These are phyloP conservation scores for Pogonomyrmex barbatus DNA, from an alignment of 1,140 invertebrate species.

Conservation along the genomic window DNA sequence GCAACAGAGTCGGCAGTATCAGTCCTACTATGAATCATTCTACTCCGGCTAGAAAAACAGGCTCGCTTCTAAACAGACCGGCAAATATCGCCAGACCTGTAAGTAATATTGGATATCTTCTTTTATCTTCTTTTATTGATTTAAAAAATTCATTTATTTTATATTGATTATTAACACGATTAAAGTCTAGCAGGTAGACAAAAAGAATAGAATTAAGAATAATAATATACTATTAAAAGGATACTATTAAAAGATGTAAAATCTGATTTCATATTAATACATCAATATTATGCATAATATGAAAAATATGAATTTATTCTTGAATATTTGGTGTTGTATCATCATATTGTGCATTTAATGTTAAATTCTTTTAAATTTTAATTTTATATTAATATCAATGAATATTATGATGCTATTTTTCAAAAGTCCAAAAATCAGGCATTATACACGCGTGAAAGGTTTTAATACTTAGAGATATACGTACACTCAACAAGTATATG, in stretches of 20 bases:
- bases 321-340: background rate
- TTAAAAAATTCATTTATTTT: background rate
- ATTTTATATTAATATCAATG: background rate
- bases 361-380: background rate
- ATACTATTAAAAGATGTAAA: background rate
- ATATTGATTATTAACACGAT: background rate
- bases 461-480: background rate
- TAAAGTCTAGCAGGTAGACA: background rate
- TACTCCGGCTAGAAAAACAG: conserved; percentile 87
- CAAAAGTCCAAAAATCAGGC: background rate
- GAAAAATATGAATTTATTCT: background rate
- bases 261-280: background rate
- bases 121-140: conserved; percentile 1
- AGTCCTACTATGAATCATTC: conserved; percentile 86
- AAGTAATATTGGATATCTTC: conserved; percentile 82
- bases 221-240: too few species aligned
- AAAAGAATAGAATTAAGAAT: background rate
- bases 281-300: background rate
- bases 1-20: conserved; percentile 79
- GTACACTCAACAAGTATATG: background rate
- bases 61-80: conserved; percentile 89
- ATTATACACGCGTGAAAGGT: background rate
- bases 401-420: background rate
- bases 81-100: conserved; percentile 90
- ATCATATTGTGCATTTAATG: background rate